A percentile compares a stretch with the other conserved stretches of the same genome.
Conservation (phyloP, 2,888 invertebrate genomes). For the Drosophila affinis region DNA sequence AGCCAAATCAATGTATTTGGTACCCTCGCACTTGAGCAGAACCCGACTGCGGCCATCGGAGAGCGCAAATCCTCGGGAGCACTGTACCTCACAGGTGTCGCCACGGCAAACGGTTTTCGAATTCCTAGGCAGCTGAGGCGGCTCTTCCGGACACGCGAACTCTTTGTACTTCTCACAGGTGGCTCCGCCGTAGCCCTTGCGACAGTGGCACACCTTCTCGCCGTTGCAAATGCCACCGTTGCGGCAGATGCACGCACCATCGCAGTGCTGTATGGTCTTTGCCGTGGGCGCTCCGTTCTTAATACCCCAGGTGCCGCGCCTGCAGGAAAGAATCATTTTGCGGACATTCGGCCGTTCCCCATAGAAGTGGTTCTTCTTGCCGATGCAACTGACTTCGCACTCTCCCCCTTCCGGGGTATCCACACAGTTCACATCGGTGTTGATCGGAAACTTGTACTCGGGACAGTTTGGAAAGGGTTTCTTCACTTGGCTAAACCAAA, state of each 20-base stretch:
- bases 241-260: constrained; percentile 12
- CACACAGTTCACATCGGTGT: constrained; percentile 11
- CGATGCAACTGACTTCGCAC: constrained; percentile 14
- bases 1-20: constrained; percentile 5
- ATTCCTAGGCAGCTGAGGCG: constrained; percentile 15
- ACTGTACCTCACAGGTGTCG: constrained; percentile 14
- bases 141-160: constrained; percentile 7
- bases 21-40: constrained; percentile 12
- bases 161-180: constrained; percentile 6
- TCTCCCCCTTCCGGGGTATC: constrained; percentile 9
- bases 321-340: constrained; percentile 9
- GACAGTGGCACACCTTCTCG: constrained; percentile 15
- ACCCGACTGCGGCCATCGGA: constrained; percentile 7
- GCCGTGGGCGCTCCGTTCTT: constrained; percentile 8
- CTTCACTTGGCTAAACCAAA: constrained; percentile 26
- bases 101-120: constrained; percentile 17
- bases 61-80: constrained; percentile 11
- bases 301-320: constrained; percentile 13
- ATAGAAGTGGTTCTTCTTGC: constrained; percentile 8
- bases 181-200: constrained; percentile 8
- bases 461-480: constrained; percentile 9
- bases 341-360: not conserved
- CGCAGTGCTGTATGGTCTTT: constrained; percentile 16
- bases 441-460: constrained; percentile 14
- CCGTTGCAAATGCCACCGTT: constrained; percentile 23